These are phyloP conservation scores for Harmothoe impar DNA, from an alignment of 2,888 invertebrate genomes.

Conservation along the genomic window DNA sequence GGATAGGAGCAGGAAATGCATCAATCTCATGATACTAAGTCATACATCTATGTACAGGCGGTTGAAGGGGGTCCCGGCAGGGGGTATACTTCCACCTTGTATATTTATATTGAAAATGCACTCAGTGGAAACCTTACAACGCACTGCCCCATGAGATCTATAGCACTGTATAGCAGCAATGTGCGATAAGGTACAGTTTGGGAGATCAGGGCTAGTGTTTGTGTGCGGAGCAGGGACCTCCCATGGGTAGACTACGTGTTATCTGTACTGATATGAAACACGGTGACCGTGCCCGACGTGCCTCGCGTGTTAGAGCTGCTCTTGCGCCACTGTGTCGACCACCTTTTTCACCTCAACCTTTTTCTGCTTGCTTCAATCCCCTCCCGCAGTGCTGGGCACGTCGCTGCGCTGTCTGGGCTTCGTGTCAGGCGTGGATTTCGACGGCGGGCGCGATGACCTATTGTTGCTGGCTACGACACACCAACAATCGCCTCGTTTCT, in stretches of 20 bases:
- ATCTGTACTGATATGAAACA: constrained; percentile 29
- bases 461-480: constrained; percentile 46
- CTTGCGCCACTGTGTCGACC: neutral
- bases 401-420: constrained; percentile 40
- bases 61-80: too few relatives aligned
- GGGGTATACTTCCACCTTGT: too few relatives aligned
- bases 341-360: neutral
- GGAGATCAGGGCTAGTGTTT: too few relatives aligned
- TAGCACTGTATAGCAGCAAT: too few relatives aligned
- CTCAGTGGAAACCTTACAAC: neutral
- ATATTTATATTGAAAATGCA: constrained; percentile 22
- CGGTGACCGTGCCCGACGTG: neutral
- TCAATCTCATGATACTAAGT: too few relatives aligned
- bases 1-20: too few relatives aligned
- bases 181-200: too few relatives aligned
- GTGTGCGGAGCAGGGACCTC: too few relatives aligned
- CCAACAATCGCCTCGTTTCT: constrained; percentile 40
- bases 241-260: neutral
- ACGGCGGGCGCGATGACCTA: constrained; percentile 51
- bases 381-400: constrained; percentile 20
- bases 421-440: constrained; percentile 32
- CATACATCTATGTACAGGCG: too few relatives aligned
- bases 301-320: neutral
- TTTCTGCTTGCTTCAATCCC: neutral
- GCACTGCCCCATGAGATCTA: neutral